Base-by-base conservation (phyloP, 2,113 vertebrate species). In the Paracanthobrama guichenoti region DNA sequence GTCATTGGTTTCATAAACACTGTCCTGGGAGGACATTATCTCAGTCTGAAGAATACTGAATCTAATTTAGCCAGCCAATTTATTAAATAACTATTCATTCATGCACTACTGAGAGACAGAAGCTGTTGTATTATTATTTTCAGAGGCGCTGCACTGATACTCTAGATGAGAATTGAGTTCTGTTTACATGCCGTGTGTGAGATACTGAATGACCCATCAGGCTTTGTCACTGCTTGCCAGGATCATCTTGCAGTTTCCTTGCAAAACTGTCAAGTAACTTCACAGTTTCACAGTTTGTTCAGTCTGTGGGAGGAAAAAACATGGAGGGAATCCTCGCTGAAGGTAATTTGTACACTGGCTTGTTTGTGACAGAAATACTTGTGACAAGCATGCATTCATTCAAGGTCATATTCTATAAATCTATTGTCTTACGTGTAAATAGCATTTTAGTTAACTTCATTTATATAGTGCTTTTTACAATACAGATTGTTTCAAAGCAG, bases 1-100 rank as follows among this genome's bases (percentile, higher is more conserved):
- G 62, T 67, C 79, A 67, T 81, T 60, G 26, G 4, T 80, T 80
- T 80, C 46, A 67, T 81, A 67, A 53, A 66, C 16, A 31, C 18
- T 67, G 42, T 53, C 31, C 26, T 71, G 7, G 62, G 79, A 71
- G 46, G 48, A 69, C 46, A 69, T 69, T 69, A 81, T 81, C 64
- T 69, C 28, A 53, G 20, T 42, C 20, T 64, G 60, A 48, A 57
- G 16, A 80, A 50, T 42, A 67, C 78, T 46, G 22, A 35, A 71
- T 82, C 46, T 44, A 55, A 82, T 82, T 69, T 57, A 42, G 48
- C n/a, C 22, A 42, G 22, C 20, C 31, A n/a, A 71, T 57, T 71
- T 71, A 42, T 8, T 67, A 31, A 7, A 46, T 48, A 26, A 24
- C 64, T n/a, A 39, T 81, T 71, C 20, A 81, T 71, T 55, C 13